Evolutionary conservation across 2,797 vertebrate genomes (phyloP).

Genomic region (Perodicticus potto): DNA sequence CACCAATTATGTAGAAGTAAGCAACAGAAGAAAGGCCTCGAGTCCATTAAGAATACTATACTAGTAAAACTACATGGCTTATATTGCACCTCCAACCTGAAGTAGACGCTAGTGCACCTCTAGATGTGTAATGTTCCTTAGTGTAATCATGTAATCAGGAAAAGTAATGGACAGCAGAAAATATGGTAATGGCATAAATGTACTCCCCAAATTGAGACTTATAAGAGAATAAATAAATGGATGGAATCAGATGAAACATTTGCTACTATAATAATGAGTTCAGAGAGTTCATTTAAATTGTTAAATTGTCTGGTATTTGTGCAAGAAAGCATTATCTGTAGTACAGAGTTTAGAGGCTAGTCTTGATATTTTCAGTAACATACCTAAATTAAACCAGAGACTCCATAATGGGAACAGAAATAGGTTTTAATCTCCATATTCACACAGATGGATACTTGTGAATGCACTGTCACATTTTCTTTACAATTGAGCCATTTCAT

Average conservation of each 20-base stretch:
- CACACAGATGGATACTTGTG: not conserved
- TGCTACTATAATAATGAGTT: not conserved
- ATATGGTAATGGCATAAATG: not conserved
- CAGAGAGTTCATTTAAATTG: not conserved
- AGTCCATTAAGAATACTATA: not conserved
- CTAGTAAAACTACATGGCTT: not conserved
- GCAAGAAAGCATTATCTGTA: not conserved
- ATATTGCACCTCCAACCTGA: not conserved
- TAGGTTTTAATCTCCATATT: not conserved
- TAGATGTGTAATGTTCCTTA: not conserved
- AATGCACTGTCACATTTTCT: not conserved
- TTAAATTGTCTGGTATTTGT: not conserved
- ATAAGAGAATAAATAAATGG: not conserved
- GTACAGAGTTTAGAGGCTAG: not conserved
- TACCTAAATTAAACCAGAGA: conserved; percentile 41
- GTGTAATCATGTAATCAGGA: not conserved
- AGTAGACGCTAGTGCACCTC: not conserved
- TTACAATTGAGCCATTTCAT: not conserved
- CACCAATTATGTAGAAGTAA: not conserved
- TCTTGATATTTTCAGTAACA: not conserved
- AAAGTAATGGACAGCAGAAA: not conserved
- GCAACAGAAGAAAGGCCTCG: not conserved
- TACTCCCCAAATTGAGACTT: not conserved
- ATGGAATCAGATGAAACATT: not conserved
- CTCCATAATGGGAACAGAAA: not conserved